Conservation (phyloP, 2,888 invertebrate genomes). For the Cheilosia vulpina region DNA sequence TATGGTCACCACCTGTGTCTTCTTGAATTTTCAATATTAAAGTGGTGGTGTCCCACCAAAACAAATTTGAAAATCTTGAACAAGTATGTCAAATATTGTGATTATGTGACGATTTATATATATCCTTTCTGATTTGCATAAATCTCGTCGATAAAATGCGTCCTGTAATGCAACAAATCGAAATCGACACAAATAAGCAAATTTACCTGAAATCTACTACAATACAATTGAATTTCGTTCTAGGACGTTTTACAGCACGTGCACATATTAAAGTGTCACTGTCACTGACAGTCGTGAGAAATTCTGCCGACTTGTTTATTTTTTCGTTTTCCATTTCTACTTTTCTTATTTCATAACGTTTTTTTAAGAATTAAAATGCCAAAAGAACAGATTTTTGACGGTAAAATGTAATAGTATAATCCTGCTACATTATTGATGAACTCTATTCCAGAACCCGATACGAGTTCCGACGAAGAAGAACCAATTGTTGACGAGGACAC, state of each 20-base stretch:
- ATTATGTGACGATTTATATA: too few species aligned
- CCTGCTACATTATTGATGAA: neutral
- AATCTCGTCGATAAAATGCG: too few species aligned
- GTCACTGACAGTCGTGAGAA: neutral
- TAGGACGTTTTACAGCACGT: conserved; percentile 16
- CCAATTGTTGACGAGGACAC: conserved; percentile 79
- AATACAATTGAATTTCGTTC: neutral
- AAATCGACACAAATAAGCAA: too few species aligned
- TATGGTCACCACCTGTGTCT: too few species aligned
- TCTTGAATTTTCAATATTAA: too few species aligned
- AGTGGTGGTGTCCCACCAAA: too few species aligned
- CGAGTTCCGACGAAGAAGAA: conserved; percentile 77
- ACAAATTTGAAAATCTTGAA: too few species aligned
- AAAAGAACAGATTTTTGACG: conserved; percentile 40
- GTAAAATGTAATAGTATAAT: conserved; percentile 3
- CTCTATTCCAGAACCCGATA: conserved; percentile 27
- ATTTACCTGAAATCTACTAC: too few species aligned
- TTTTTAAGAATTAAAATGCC: conserved; percentile 26
- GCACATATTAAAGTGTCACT: neutral
- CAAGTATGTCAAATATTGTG: too few species aligned
- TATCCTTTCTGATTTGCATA: too few species aligned
- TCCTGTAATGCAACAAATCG: too few species aligned
- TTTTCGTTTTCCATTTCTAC: neutral
- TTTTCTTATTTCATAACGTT: neutral
- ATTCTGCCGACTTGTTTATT: neutral